Base-by-base conservation (phyloP, 2,888 invertebrate genomes). In the Leucophenga maculata region DNA sequence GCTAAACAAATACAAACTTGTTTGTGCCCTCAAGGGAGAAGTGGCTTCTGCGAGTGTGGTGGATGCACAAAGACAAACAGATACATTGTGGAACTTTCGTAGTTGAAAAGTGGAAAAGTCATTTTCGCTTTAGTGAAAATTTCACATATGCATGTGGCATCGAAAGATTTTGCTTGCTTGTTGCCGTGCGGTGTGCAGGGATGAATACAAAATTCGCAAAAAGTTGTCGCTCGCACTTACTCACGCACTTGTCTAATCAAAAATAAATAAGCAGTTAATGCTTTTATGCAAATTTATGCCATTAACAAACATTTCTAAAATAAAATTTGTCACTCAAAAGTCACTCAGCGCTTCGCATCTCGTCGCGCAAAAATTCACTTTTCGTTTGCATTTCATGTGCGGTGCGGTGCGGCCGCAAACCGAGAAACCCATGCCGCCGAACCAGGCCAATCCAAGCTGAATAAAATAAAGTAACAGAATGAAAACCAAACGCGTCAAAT, bases 201-300 rank as follows among this genome's bases (percentile, higher is more conserved):
- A 39, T 39, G 39, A 39, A 39, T 39, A 39, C 11, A 39, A 39
- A 39, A 39, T 11, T 39, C 11, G 39, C 39, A 39, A 39, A 39
- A 39, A 8, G 39, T 39, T 9, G 39, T 39, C 39, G 39, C n/a
- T 39, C 39, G 39, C 39, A 11, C 11, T 39, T 39, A 39, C 39
- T 39, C 8, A 39, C 39, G 39, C 39, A 39, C 39, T 39, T 39
- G 39, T 39, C 39, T 39, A 39, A 50, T 50, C 50, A 50, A 80
- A 83, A 80, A 79, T 82, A 80, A 80, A 80, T 84, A 84, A 84
- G 82, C 80, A 82, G 84, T 84, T 82, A 82, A 82, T 82, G 85
- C 82, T 83, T 83, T 82, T 84, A 84, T 84, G 82, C 82, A 82
- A 82, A 84, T 82, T 83, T 83, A 82, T 84, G 83, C 83, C 83